phyloP scores from a whole-genome alignment of 2,888 invertebrate genomes.

The Hanleya hanleyi region DNA sequence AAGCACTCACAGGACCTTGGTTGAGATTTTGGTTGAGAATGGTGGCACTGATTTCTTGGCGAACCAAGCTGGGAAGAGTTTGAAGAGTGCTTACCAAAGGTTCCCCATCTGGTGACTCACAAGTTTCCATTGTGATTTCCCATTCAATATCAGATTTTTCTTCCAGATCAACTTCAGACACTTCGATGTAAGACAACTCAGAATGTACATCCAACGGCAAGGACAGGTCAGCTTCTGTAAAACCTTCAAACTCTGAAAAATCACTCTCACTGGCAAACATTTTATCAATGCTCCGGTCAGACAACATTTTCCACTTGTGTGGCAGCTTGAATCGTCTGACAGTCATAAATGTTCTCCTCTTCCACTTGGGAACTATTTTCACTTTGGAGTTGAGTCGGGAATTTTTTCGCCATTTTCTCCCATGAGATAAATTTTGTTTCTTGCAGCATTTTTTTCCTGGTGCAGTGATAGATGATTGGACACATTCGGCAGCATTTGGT shows the following conservation, averaged over 20 bases:
- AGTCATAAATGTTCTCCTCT: not conserved
- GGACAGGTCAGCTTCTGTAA: conserved; percentile 30
- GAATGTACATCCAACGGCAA: conserved; percentile 33
- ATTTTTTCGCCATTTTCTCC: not conserved
- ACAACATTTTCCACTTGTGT: conserved; percentile 46
- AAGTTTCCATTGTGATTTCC: conserved; percentile 9
- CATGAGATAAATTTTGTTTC: not conserved
- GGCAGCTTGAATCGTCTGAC: conserved; percentile 37
- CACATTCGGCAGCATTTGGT: not conserved
- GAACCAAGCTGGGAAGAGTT: too few relatives aligned
- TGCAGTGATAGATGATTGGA: not conserved
- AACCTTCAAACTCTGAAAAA: conserved; percentile 45
- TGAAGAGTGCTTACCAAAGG: not conserved
- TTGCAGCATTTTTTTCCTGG: too few relatives aligned
- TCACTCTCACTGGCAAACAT: conserved; percentile 45
- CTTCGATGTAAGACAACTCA: conserved; percentile 48
- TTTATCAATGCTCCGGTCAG: conserved; percentile 45
- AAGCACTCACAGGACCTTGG: too few relatives aligned
- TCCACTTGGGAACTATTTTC: not conserved
- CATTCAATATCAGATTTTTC: conserved; percentile 49
- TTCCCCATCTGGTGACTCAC: not conserved
- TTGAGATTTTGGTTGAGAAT: too few relatives aligned
- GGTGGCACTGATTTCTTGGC: too few relatives aligned
- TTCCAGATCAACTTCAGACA: conserved; percentile 45
- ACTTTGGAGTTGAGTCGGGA: too few relatives aligned